These are phyloP conservation scores for Campodea augens DNA, from an alignment of 1,140 invertebrate genomes.

Conservation along the genomic window DNA sequence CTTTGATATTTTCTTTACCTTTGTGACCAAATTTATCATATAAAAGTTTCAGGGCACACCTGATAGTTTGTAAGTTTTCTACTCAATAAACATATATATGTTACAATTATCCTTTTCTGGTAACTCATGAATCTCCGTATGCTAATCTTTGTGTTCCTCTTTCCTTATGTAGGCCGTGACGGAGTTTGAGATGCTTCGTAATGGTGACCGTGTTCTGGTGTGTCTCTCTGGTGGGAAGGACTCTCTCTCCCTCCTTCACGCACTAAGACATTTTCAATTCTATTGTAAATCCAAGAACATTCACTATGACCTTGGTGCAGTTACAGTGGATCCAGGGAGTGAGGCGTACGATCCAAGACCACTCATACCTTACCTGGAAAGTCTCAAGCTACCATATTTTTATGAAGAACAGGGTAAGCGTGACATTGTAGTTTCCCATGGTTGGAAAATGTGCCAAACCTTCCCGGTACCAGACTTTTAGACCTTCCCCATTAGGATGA, in stretches of 20 bases:
- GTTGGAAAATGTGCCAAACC: too few species aligned
- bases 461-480: too few species aligned
- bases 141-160: too few species aligned
- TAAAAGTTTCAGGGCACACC: too few species aligned
- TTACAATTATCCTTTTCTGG: too few species aligned
- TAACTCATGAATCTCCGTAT: too few species aligned
- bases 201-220: slow-evolving; percentile 61
- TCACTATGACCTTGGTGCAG: slow-evolving; percentile 51
- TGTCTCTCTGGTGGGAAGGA: slow-evolving; percentile 68
- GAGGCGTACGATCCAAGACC: slow-evolving; percentile 41
- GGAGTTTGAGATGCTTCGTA: slow-evolving; percentile 65
- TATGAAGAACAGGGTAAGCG: slow-evolving; percentile 40
- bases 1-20: too few species aligned
- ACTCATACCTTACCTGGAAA: slow-evolving; percentile 43
- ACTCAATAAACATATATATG: too few species aligned
- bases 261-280: slow-evolving; percentile 63
- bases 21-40: too few species aligned
- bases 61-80: too few species aligned
- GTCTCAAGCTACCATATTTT: slow-evolving; percentile 45
- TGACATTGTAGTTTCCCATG: slow-evolving; percentile 2
- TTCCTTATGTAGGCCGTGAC: slow-evolving; percentile 41
- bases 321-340: slow-evolving; percentile 46
- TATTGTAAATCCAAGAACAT: slow-evolving; percentile 51
- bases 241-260: slow-evolving; percentile 62
- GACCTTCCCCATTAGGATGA: too few species aligned